Conservation (phyloP, 1,140 invertebrate species). For the Cyclina sinensis region DNA sequence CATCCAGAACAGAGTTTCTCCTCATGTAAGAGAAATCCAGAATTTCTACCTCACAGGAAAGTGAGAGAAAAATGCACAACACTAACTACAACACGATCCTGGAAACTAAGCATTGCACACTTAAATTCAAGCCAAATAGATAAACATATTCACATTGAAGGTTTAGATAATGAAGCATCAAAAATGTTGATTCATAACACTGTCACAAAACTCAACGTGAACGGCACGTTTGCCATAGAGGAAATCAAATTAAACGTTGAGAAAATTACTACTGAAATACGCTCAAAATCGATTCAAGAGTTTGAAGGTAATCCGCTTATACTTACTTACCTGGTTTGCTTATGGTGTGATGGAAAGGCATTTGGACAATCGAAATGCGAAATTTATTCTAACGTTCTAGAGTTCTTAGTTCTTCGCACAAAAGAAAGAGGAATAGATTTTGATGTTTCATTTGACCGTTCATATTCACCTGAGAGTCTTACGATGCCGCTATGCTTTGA, state of each 20-base stretch:
- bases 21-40: neutral
- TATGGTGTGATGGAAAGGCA: neutral
- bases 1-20: neutral
- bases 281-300: neutral
- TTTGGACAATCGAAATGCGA: conserved; percentile 12
- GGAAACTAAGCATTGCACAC: neutral
- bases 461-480: neutral
- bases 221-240: neutral
- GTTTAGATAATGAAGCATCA: neutral
- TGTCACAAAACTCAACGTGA: neutral
- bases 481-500: neutral
- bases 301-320: neutral
- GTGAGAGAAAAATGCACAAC: neutral
- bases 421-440: neutral
- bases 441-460: neutral
- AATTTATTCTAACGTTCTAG: neutral
- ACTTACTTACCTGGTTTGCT: neutral
- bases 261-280: neutral
- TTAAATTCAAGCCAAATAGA: neutral
- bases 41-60: neutral
- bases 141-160: neutral
- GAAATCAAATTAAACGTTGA: neutral
- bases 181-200: neutral
- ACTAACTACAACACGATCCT: neutral
- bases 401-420: neutral